Evolutionary conservation across 2,888 invertebrate species (phyloP).

Genomic region (Taphrorychus bicolor): DNA sequence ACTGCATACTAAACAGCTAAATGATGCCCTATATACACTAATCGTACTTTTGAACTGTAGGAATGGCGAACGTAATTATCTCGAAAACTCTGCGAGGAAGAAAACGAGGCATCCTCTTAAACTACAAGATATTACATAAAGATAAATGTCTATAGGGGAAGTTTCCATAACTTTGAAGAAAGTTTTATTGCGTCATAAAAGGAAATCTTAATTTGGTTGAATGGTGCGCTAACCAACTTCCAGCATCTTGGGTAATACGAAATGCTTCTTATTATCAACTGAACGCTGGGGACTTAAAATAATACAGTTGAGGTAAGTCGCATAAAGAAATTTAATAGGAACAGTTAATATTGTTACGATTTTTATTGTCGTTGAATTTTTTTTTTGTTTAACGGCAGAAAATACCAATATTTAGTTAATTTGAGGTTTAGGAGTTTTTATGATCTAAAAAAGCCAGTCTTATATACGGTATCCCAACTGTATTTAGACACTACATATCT

Average conservation of each 20-base stretch:
- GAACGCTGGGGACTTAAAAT: slow-evolving; percentile 15
- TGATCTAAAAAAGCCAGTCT: no score
- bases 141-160: slow-evolving; percentile 23
- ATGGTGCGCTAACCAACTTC: slow-evolving; percentile 24
- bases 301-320: slow-evolving; percentile 5
- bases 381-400: no score
- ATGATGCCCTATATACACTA: no score
- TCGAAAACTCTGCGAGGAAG: neutral
- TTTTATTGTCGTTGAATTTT: no score
- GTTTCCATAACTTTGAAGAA: slow-evolving; percentile 22
- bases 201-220: slow-evolving; percentile 24
- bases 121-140: slow-evolving; percentile 13
- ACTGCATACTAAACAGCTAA: no score
- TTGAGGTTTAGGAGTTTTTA: no score
- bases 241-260: slow-evolving; percentile 29
- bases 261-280: slow-evolving; percentile 15
- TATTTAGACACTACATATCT: no score
- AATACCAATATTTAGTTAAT: no score
- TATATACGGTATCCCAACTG: no score
- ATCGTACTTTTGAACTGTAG: no score
- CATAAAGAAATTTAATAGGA: no score
- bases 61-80: neutral
- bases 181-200: slow-evolving; percentile 27
- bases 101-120: neutral
- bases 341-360: no score